Conservation (phyloP, 2,888 invertebrate genomes). For the Drosophila robusta region DNA sequence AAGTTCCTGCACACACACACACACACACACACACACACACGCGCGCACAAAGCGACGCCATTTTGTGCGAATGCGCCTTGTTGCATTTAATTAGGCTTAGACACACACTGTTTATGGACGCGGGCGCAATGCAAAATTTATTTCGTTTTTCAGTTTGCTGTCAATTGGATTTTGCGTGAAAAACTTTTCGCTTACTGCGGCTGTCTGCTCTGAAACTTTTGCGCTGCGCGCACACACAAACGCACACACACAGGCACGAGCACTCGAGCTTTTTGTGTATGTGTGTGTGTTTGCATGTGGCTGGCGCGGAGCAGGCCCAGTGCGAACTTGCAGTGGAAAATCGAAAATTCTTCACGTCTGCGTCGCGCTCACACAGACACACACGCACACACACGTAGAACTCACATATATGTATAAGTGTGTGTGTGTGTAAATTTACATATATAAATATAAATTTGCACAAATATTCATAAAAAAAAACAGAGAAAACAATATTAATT, state of each 20-base stretch:
- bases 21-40: conserved; percentile 2
- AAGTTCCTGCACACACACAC: conserved; percentile 3
- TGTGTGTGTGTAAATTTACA: conserved; percentile 7
- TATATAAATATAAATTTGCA: neutral
- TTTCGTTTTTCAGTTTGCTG: conserved; percentile 24
- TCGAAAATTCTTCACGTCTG: conserved; percentile 91
- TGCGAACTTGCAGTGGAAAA: conserved; percentile 87
- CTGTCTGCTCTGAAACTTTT: conserved; percentile 51
- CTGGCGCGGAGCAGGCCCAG: conserved; percentile 91
- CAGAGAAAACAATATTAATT: neutral
- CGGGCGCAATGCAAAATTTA: conserved; percentile 33
- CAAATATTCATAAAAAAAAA: conserved; percentile 1
- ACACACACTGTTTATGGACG: conserved; percentile 4
- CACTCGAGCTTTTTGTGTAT: conserved; percentile 5
- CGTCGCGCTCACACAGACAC: conserved; percentile 86
- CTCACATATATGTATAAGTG: neutral
- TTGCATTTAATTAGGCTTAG: conserved; percentile 27
- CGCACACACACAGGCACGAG: conserved; percentile 26
- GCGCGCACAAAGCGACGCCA: conserved; percentile 25
- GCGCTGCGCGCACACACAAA: conserved; percentile 48
- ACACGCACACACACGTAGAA: conserved; percentile 15
- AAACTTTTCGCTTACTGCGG: conserved; percentile 54
- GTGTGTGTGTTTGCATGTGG: conserved; percentile 10
- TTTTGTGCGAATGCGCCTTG: conserved; percentile 34
- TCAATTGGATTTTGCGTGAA: conserved; percentile 62